Base-by-base conservation (phyloP, 2,113 vertebrate genomes). In the Ceyx melanurus region DNA sequence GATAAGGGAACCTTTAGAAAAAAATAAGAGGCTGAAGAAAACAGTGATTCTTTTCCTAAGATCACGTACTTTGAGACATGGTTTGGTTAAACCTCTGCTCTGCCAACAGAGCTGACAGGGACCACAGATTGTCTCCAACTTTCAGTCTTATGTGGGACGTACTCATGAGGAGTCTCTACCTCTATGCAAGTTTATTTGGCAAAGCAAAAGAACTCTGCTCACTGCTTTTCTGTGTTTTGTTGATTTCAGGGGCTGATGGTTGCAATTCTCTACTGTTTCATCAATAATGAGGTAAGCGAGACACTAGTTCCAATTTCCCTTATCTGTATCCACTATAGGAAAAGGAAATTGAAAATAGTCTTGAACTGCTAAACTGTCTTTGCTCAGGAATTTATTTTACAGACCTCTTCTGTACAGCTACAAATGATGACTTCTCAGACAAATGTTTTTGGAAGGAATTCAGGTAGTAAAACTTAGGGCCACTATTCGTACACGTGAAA, bases 241-340 rank as follows among this genome's bases (percentile, higher is more conserved):
- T 95, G 60, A 70, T 97, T 96, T 66, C 93, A 99, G 98, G 98
- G 98, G 62, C 97, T 98, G 93, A 97, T 99, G 97, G 98, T 99
- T 92, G 98, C 98, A 81, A 88, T 98, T 93, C 95, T 99, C 42
- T 99, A 99, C 97, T 99, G 98, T 94, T 99, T 99, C 95, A 96
- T 98, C 96, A 99, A 99, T 96, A 99, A 97, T 31, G 98, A 99
- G 98, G 98, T 99, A 97, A 98, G 98, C 94, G 50, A 78, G 17
- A 90, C 16, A 42, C 54, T 53, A 29, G 31, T 86, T 89, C 37
- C 48, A 73, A 11, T 85, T 89, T 94, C 86, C 78, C 64, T 81
- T 91, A 94, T 75, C 78, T 88, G 61, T 53, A 68, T 88, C 56
- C 43, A 53, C 16, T 72, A 2, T 28, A 90, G 42, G 61, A 74